phyloP scores from a whole-genome alignment of 2,888 invertebrate species.

The Lysandra bellargus region DNA sequence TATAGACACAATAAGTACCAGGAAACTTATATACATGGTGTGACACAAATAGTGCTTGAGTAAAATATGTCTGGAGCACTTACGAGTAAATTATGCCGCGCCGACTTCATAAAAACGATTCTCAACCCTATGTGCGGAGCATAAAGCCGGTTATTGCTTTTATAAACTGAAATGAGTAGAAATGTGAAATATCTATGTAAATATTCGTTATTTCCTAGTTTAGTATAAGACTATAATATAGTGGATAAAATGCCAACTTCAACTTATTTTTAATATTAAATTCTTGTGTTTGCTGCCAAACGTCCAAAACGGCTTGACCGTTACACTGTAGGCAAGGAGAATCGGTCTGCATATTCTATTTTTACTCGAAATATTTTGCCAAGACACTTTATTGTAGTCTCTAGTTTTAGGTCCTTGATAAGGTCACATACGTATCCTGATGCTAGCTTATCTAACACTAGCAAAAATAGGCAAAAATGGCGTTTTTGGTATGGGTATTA shows the following conservation, averaged over 20 bases:
- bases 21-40: neutral
- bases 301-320: too few relatives aligned
- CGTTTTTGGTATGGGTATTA: too few relatives aligned
- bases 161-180: neutral
- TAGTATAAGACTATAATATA: neutral
- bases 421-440: too few relatives aligned
- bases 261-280: neutral
- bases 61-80: constrained; percentile 27
- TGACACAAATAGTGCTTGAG: constrained; percentile 11
- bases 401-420: too few relatives aligned
- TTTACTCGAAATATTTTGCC: too few relatives aligned
- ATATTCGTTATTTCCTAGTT: neutral
- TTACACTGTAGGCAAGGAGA: too few relatives aligned
- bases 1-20: constrained; percentile 2
- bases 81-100: constrained; percentile 14
- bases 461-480: too few relatives aligned
- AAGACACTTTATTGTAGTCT: too few relatives aligned
- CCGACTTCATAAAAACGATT: neutral
- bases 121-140: neutral
- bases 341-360: too few relatives aligned
- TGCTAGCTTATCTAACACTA: too few relatives aligned
- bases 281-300: too few relatives aligned
- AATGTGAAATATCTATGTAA: constrained; percentile 2
- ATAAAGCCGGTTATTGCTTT: constrained; percentile 1
- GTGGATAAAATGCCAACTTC: neutral